Base-by-base conservation (phyloP, 64 coral and sea anemone species). In the Porites australiensis region DNA sequence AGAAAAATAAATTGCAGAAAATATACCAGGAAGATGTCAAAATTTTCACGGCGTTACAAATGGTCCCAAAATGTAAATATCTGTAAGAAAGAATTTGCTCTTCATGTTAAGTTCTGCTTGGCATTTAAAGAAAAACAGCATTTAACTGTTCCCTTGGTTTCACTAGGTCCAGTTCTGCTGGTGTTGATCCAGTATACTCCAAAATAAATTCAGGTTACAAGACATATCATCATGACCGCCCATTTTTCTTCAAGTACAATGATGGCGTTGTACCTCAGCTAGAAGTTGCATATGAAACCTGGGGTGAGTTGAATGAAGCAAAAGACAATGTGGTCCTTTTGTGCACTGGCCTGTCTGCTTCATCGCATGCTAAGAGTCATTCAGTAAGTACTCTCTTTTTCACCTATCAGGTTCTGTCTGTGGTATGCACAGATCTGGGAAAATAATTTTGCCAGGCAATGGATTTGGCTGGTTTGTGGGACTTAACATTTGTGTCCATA, bases 311-410 rank as follows among this genome's bases (percentile, higher is more conserved):
- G 64, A 98, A 98, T 82, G 89, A 95, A 27, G 62, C 59, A 66
- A 98, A 94, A 70, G 91, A 88, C 53, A 98, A 98, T 93, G 96
- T 92, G 20, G 89, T 98, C 54, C 87, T 98, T 5, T 72, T 98
- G 64, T 98, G 71, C 55, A 98, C 86, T 87, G 96, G 96, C 0
- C 49, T 98, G 22, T 98, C 96, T 44, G 83, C 93, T n/a, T 98
- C 96, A 15, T 98, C 96, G 80, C 96, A 98, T 95, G 96, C 96
- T 6, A 95, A 79, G 58, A 98, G 96, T 91, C 93, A 98, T 50
- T 48, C 84, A 79, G 96, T 92, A 90, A 65, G 67, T 73, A 57
- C 3, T 57, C 54, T 1, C 54, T 57, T 57, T 37, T 37, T 37
- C 27, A 37, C 27, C 27, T 1, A 37, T 37, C 27, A 37, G 27